A percentile compares a stretch with the other conserved stretches of the same genome.
Evolutionary conservation across 1,140 invertebrate species (phyloP).

Genomic region (Maniola jurtina): DNA sequence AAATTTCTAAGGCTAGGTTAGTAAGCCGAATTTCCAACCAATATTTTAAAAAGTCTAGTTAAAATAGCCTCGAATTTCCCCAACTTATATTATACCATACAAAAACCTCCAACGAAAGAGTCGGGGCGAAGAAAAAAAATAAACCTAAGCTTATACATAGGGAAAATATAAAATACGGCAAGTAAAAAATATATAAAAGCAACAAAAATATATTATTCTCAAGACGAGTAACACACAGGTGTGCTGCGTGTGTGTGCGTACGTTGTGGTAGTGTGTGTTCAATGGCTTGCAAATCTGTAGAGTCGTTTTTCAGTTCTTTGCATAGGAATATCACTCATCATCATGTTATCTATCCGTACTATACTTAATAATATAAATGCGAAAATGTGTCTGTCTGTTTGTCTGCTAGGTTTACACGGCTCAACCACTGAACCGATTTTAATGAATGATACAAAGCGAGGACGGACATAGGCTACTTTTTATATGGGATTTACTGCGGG

Average conservation of each 20-base stretch:
- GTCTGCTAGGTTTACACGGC: too few species aligned
- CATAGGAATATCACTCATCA: too few species aligned
- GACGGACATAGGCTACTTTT: too few species aligned
- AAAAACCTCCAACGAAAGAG: conserved; percentile 38
- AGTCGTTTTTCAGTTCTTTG: conserved; percentile 34
- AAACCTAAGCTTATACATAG: conserved; percentile 50
- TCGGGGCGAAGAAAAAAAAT: conserved; percentile 42
- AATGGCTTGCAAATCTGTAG: conserved; percentile 38
- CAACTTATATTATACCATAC: conserved; percentile 2
- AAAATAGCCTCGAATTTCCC: conserved; percentile 7
- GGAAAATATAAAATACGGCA: conserved; percentile 71
- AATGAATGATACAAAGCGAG: too few species aligned
- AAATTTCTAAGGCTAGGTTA: not conserved
- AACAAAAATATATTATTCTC: conserved; percentile 78
- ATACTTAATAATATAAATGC: too few species aligned
- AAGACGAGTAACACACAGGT: conserved; percentile 70
- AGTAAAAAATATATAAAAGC: conserved; percentile 76
- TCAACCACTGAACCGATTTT: too few species aligned
- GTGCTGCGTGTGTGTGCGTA: conserved; percentile 40
- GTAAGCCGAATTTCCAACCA: not conserved
- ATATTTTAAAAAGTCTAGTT: conserved; percentile 1
- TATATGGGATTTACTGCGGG: too few species aligned
- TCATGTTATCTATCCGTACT: too few species aligned
- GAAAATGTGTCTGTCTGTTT: too few species aligned
- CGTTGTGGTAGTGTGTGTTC: conserved; percentile 46